Evolutionary conservation across 2,113 vertebrate genomes (phyloP).

Genomic region (Micromys minutus): DNA sequence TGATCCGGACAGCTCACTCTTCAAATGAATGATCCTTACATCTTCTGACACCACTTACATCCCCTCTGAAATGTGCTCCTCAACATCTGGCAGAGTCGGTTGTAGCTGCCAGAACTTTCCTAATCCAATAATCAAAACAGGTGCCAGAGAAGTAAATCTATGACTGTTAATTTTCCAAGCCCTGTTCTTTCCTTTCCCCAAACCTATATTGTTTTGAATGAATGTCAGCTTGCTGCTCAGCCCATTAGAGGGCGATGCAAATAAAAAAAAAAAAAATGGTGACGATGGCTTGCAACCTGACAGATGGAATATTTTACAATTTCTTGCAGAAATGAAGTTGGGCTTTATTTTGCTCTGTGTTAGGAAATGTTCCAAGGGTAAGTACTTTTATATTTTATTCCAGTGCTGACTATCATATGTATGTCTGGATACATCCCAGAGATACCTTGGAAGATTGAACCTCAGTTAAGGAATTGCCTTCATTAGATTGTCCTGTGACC

Average conservation of each 20-base stretch:
- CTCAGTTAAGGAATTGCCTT: background rate
- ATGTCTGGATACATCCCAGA: too few relatives aligned
- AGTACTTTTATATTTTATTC: background rate
- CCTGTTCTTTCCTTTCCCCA: conserved; percentile 61
- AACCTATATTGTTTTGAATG: conserved; percentile 51
- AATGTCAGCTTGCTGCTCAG: conserved; percentile 13
- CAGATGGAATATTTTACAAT: conserved; percentile 41
- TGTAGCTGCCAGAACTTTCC: conserved; percentile 81
- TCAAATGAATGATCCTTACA: conserved; percentile 76
- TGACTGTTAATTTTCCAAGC: conserved; percentile 75
- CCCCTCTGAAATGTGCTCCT: conserved; percentile 70
- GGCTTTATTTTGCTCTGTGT: conserved; percentile 20
- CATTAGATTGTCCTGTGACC: background rate
- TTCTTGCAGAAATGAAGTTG: conserved; percentile 22
- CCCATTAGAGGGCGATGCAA: background rate
- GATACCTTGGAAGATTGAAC: background rate
- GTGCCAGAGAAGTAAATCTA: conserved; percentile 70
- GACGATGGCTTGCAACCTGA: background rate
- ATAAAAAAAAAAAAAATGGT: background rate
- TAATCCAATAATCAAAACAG: conserved; percentile 82
- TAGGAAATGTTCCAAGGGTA: background rate
- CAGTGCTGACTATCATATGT: background rate
- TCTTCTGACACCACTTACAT: conserved; percentile 70
- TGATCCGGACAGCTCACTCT: conserved; percentile 78
- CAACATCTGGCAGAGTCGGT: conserved; percentile 75